These are phyloP conservation scores for Amblyteles armatorius DNA, from an alignment of 2,888 invertebrate species.

Conservation along the genomic window DNA sequence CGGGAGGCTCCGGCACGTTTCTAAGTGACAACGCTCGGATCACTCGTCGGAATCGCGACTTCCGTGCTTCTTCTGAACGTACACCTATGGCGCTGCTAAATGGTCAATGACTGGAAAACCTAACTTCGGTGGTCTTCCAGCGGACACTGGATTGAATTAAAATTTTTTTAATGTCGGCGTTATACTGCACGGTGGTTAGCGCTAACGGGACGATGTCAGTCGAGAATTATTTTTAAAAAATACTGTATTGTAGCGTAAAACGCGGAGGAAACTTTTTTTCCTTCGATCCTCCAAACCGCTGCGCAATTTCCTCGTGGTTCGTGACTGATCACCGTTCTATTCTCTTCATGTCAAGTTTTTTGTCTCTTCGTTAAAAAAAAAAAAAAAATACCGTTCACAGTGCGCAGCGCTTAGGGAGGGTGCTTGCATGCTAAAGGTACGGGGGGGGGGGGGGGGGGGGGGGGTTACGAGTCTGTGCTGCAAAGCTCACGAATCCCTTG, in stretches of 20 bases:
- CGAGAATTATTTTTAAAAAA: background rate
- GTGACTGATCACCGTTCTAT: background rate
- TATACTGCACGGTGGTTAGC: background rate
- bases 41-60: conserved; percentile 77
- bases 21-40: conserved; percentile 59
- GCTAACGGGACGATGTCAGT: background rate
- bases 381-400: background rate
- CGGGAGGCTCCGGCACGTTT: conserved; percentile 39
- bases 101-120: conserved; percentile 12
- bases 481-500: conserved; percentile 12
- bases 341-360: background rate
- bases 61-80: conserved; percentile 80
- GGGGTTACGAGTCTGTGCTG: background rate
- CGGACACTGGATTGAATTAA: background rate
- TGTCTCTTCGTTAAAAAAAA: background rate
- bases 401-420: background rate
- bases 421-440: background rate
- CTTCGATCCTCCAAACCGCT: background rate
- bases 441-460: background rate
- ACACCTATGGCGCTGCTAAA: conserved; percentile 10
- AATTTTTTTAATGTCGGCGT: background rate
- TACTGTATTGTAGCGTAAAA: background rate
- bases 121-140: background rate
- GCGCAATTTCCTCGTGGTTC: background rate
- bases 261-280: background rate